These are phyloP conservation scores for Parnassius orleans DNA, from an alignment of 2,888 invertebrate genomes.

Conservation along the genomic window DNA sequence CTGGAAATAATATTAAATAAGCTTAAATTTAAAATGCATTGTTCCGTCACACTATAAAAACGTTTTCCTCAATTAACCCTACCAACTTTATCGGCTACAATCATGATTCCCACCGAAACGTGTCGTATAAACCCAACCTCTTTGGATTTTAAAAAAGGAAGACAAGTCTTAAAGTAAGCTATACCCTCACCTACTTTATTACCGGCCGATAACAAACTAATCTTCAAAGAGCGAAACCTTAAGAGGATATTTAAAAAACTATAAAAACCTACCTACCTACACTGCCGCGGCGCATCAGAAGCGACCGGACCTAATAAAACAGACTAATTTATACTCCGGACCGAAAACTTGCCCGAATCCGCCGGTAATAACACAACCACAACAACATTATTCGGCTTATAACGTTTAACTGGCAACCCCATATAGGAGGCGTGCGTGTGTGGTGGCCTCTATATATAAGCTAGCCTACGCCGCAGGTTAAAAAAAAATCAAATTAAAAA, in stretches of 20 bases:
- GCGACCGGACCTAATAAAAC: conserved; percentile 61
- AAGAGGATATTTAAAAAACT: conserved; percentile 71
- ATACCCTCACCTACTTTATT: conserved; percentile 64
- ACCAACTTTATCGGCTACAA: conserved; percentile 6
- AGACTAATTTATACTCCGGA: conserved; percentile 60
- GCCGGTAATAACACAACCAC: conserved; percentile 55
- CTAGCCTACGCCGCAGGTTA: conserved; percentile 59
- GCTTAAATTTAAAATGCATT: not conserved
- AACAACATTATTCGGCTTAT: conserved; percentile 67
- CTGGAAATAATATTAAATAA: too few relatives aligned
- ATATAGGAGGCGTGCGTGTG: conserved; percentile 44
- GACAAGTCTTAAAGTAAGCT: conserved; percentile 41
- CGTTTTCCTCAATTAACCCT: not conserved
- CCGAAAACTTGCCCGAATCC: conserved; percentile 45
- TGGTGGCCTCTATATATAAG: conserved; percentile 63
- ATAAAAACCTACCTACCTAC: conserved; percentile 56
- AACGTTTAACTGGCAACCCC: conserved; percentile 46
- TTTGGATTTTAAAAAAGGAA: conserved; percentile 39
- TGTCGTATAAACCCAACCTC: conserved; percentile 20
- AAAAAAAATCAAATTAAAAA: conserved; percentile 58
- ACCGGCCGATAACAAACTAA: conserved; percentile 70
- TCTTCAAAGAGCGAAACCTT: conserved; percentile 56
- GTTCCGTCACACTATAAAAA: not conserved
- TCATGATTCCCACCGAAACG: conserved; percentile 9
- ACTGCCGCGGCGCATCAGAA: conserved; percentile 58